Base-by-base conservation (phyloP, 2,113 vertebrate genomes). In the Macquaria ambigua region DNA sequence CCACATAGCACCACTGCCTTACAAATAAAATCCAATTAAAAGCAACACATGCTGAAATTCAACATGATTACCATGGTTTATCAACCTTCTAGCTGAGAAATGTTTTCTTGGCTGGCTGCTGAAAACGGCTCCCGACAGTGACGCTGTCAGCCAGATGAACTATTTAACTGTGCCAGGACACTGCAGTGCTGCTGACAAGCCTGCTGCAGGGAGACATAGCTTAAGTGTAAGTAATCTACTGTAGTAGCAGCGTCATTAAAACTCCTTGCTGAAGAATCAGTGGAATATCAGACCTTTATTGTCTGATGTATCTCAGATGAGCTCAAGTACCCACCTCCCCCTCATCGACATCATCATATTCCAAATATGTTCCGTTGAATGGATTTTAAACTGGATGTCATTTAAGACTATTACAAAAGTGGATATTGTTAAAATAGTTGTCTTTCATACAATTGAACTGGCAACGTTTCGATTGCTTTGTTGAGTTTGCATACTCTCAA, bases 161-260 rank as follows among this genome's bases (percentile, higher is more conserved):
- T 39, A 31, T 77, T 34, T 31, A 41, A 62, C 81, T 56, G 75
- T 66, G 84, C 79, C 77, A 84, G 55, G 70, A 72, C 70, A n/a
- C 73, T 31, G 64, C 43, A 39, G 50, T 2, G 64, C 68, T 79
- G 79, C 79, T 81, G 82, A 85, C 58, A 81, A 31, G 41, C 9
- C 75, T 55, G 48, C 81, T 73, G 46, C 70, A 48, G 37, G 34
- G 78, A 81, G 46, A 68, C 41, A n/a, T 8, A 76, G 31, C 67
- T 52, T 59, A 52, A 48, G 18, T 37, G 59, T 37, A 15, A 23
- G 50, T 56, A 23, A 48, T 76, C 39, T 48, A 53, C 64, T 72
- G 21, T 16, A 31, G 59, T 2, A 16, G 28, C 12, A 71, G 48
- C 0, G 0, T 50, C 8, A 68, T 34, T 52, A 62, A 53, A 53